Base-by-base conservation (phyloP, 1,140 invertebrate genomes). In the Gonatopus flavifemur region DNA sequence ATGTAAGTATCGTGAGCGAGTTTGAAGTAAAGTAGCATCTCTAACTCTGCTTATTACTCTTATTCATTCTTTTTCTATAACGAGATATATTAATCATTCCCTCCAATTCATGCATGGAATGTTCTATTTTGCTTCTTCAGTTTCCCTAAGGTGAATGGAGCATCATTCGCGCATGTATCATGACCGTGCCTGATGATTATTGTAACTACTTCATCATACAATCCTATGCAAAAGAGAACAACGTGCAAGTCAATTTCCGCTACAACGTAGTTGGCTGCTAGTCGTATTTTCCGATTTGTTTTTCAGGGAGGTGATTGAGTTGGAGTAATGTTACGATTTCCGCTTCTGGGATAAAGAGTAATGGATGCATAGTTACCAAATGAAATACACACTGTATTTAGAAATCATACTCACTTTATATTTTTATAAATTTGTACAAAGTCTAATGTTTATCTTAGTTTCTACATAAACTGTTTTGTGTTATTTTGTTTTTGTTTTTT, bases 231-330 rank as follows among this genome's bases (percentile, higher is more conserved):
- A 53, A 49, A 36, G 31, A 42, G 22, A 49, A 36, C 35, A 12
- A 16, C 19, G 20, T 24, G 7, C 37, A n/a, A 43, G 22, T 43
- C 24, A 10, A 42, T 18, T 40, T 24, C 25, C 18, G 22, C 31
- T 9, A 15, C 28, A 24, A 38, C 15, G 7, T 43, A 43, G 22
- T 45, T 49, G 22, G 21, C 30, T 19, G 40, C 13, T 48, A n/a
- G 48, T 20, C 50, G 38, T 49, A 56, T 59, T 45, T 43, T 52
- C 48, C 58, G 56, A 35, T 52, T 46, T 70, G 52, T 67, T 64
- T 66, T 71, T 60, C 66, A 69, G 65, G 66, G 52, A 57, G 57
- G 56, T 59, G 57, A 60, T 64, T 63, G 46, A 46, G 43, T 58
- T 57, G 63, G 64, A 67, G 60, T 57, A 65, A 49, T 58, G 47